phyloP scores from a whole-genome alignment of 1,140 invertebrate genomes.

The Melanaphis sacchari region DNA sequence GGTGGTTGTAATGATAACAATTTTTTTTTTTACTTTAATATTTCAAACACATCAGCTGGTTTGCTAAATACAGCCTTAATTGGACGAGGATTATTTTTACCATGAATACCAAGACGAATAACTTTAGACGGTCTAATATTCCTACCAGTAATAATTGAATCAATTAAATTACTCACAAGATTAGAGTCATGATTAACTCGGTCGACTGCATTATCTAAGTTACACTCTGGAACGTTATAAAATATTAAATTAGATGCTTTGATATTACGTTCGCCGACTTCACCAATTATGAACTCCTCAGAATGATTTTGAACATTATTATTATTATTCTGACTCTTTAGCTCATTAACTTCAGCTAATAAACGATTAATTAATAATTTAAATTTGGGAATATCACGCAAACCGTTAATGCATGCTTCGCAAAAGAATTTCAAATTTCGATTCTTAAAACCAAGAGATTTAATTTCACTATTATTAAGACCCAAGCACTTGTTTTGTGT shows the following conservation, averaged over 20 bases:
- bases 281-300: no score
- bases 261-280: no score
- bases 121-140: not conserved
- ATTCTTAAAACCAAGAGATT: conserved; percentile 20
- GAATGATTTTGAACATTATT: no score
- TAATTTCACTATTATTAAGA: conserved; percentile 10
- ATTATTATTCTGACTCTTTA: no score
- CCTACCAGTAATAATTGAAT: not conserved
- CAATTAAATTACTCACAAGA: not conserved
- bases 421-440: conserved; percentile 19
- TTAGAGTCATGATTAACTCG: not conserved
- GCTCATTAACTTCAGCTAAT: not conserved
- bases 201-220: not conserved
- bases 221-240: conserved; percentile 12
- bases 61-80: not conserved
- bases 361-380: conserved; percentile 1
- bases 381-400: not conserved
- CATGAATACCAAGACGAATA: not conserved
- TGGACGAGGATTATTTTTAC: not conserved
- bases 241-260: no score
- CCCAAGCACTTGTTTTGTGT: not conserved
- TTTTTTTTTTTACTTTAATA: no score
- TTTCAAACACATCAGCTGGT: not conserved
- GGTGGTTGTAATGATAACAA: no score
- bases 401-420: not conserved